Evolutionary conservation across 1,140 invertebrate species (phyloP).

Genomic region (Geopemphigus sp.): DNA sequence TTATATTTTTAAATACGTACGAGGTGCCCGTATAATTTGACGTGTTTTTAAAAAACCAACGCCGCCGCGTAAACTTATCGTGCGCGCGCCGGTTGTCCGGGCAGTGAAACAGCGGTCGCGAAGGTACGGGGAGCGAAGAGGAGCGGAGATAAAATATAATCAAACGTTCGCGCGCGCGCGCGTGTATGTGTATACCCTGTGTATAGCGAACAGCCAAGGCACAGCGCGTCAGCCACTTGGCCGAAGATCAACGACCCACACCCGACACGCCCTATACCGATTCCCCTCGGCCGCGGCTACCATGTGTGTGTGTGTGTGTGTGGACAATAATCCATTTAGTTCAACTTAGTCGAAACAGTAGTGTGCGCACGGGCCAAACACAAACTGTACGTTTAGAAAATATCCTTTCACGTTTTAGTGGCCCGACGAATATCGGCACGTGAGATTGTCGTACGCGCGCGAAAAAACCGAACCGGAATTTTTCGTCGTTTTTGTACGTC

Average conservation of each 20-base stretch:
- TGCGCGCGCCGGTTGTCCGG: not conserved
- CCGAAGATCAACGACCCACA: slow-evolving; percentile 37
- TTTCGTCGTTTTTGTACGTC: no score
- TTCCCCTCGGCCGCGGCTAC: slow-evolving; percentile 19
- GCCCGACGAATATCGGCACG: no score
- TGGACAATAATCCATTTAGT: slow-evolving; percentile 34
- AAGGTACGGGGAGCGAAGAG: not conserved
- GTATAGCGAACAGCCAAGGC: not conserved
- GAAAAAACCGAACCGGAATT: no score
- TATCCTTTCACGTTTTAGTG: no score
- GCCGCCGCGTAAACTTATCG: not conserved
- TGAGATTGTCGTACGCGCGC: no score
- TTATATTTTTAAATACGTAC: slow-evolving; percentile 14
- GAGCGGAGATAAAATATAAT: not conserved
- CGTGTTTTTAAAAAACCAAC: slow-evolving; percentile 6
- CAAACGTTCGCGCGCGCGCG: not conserved
- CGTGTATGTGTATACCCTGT: slow-evolving; percentile 8
- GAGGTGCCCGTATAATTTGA: not conserved
- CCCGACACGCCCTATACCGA: slow-evolving; percentile 44
- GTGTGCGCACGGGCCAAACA: not conserved
- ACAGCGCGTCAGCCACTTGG: slow-evolving; percentile 33
- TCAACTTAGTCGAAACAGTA: slow-evolving; percentile 6
- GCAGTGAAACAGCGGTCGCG: not conserved
- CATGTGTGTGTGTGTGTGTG: not conserved
- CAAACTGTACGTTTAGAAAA: no score